Conservation (phyloP, 2,113 vertebrate species). For the Ciconia maguari region DNA sequence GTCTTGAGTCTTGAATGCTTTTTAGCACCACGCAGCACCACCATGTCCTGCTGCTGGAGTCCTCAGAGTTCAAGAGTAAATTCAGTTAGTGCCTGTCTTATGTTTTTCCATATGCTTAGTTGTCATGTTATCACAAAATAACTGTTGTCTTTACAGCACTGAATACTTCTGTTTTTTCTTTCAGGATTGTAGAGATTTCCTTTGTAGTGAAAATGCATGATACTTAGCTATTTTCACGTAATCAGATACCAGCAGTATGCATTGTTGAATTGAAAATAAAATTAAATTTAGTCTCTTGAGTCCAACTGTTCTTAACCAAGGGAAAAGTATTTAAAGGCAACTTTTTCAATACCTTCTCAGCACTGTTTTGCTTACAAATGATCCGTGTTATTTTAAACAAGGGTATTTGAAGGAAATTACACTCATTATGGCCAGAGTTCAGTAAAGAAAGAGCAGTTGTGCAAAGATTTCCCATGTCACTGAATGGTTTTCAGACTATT, state of each 20-base stretch:
- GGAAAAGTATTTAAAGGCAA: neutral
- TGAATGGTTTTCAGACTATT: neutral
- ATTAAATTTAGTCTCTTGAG: neutral
- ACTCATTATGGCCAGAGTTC: neutral
- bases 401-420: constrained; percentile 40
- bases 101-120: neutral
- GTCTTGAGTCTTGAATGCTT: neutral
- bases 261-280: neutral
- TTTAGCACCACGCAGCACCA: neutral
- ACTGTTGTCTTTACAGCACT: neutral
- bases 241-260: neutral
- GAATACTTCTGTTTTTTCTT: neutral
- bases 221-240: neutral
- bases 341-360: constrained; percentile 10
- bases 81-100: neutral
- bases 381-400: constrained; percentile 22
- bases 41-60: neutral
- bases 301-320: neutral
- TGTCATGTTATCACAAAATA: neutral
- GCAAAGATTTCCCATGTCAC: constrained; percentile 1
- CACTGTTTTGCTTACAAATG: constrained; percentile 6
- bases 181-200: neutral
- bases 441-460: neutral
- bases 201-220: neutral
- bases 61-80: neutral